These are phyloP conservation scores for Bilobella aurantiaca DNA, from an alignment of 1,140 invertebrate genomes.

Conservation along the genomic window DNA sequence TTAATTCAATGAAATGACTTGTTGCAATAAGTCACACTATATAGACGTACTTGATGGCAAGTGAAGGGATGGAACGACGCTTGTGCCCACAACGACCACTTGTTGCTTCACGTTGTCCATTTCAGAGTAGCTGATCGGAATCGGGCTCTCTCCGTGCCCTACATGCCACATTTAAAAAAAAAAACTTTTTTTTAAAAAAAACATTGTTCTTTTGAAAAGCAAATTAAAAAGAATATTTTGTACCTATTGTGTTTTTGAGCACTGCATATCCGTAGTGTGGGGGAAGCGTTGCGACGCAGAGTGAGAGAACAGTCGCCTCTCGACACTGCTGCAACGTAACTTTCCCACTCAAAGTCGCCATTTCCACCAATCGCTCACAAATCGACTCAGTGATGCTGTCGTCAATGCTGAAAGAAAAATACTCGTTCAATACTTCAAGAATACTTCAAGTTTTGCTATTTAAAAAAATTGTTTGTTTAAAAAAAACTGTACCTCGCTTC, in stretches of 20 bases:
- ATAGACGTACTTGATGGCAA: constrained; percentile 63
- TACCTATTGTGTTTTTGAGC: constrained; percentile 47
- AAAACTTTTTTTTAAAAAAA: background rate
- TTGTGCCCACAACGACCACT: constrained; percentile 84
- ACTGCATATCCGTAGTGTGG: constrained; percentile 87
- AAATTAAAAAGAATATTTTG: background rate
- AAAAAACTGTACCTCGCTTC: constrained; percentile 62
- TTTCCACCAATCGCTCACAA: constrained; percentile 32
- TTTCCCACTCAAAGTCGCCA: constrained; percentile 33
- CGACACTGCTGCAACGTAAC: constrained; percentile 27
- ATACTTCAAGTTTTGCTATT: too few species aligned
- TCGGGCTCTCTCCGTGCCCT: constrained; percentile 33
- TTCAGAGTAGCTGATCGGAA: constrained; percentile 31
- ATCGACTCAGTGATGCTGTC: constrained; percentile 52
- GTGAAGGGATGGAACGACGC: constrained; percentile 60
- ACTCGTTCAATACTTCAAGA: background rate
- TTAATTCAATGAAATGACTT: too few species aligned
- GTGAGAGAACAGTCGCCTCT: constrained; percentile 44
- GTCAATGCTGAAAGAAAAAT: constrained; percentile 58
- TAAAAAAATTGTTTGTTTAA: background rate
- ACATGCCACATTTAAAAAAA: background rate
- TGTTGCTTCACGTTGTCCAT: constrained; percentile 51
- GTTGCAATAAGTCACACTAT: too few species aligned
- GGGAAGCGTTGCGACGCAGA: constrained; percentile 89
- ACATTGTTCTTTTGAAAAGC: background rate